Evolutionary conservation across 1,140 invertebrate genomes (phyloP).

Genomic region (Pogonus chalceus): DNA sequence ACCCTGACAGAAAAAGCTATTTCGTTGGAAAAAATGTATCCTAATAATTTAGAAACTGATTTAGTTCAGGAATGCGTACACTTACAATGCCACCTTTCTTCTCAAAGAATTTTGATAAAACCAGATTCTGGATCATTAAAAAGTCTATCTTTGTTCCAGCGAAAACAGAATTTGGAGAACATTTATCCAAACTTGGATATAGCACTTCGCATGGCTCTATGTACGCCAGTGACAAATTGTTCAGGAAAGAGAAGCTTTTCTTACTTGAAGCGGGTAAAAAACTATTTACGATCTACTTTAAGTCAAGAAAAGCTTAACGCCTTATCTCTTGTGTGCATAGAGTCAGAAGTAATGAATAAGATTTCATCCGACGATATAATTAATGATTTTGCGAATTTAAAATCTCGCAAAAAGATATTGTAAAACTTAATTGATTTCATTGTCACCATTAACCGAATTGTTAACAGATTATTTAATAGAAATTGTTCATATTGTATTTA

Average conservation of each 20-base stretch:
- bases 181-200: too few relatives aligned
- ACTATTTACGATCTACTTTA: constrained; percentile 17
- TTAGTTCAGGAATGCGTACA: constrained; percentile 16
- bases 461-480: too few relatives aligned
- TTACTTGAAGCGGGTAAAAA: constrained; percentile 18
- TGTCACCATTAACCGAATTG: too few relatives aligned
- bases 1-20: constrained; percentile 13
- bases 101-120: constrained; percentile 15
- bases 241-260: constrained; percentile 21
- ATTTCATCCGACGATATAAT: constrained; percentile 18
- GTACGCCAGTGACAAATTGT: constrained; percentile 20
- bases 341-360: constrained; percentile 18
- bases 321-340: constrained; percentile 16
- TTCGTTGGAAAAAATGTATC: constrained; percentile 14
- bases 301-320: constrained; percentile 17
- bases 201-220: constrained; percentile 12
- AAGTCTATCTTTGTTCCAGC: constrained; percentile 17
- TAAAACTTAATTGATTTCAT: too few relatives aligned
- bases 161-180: too few relatives aligned
- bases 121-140: constrained; percentile 15
- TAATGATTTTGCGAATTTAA: constrained; percentile 19
- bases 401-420: constrained; percentile 10
- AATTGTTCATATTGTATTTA: too few relatives aligned
- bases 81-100: constrained; percentile 15
- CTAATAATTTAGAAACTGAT: constrained; percentile 17